Evolutionary conservation across 2,113 vertebrate species (phyloP).

Genomic region (Lepus americanus): DNA sequence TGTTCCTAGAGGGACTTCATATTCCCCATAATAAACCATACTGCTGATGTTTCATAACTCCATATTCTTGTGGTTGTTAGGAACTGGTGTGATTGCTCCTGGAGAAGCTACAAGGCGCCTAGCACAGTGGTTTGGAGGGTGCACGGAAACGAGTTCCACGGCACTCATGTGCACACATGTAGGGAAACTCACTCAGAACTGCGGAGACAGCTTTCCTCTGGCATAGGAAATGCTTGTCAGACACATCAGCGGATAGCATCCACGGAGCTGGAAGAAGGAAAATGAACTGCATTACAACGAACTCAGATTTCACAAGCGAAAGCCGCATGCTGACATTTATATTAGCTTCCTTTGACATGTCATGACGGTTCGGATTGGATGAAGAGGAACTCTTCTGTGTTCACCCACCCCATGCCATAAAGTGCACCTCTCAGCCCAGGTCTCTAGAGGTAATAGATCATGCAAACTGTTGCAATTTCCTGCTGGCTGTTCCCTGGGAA

Average conservation of each 20-base stretch:
- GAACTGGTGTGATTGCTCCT: conserved; percentile 19
- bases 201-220: conserved; percentile 80
- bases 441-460: conserved; percentile 22
- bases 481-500: neutral
- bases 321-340: conserved; percentile 84
- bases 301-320: conserved; percentile 83
- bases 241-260: conserved; percentile 83
- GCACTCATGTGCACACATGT: fast-evolving
- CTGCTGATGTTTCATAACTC: conserved; percentile 76
- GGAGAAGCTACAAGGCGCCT: conserved; percentile 63
- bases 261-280: conserved; percentile 82
- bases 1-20: conserved; percentile 59
- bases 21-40: conserved; percentile 73
- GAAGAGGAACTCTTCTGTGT: neutral
- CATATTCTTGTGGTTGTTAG: conserved; percentile 57
- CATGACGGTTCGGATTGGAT: conserved; percentile 70
- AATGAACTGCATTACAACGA: conserved; percentile 82
- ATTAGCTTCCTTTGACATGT: conserved; percentile 84
- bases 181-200: conserved; percentile 67
- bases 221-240: conserved; percentile 85
- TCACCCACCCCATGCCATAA: neutral
- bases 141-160: conserved; percentile 10
- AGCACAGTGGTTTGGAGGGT: too few species aligned
- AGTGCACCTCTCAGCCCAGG: neutral
- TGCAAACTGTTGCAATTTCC: conserved; percentile 48